These are phyloP conservation scores for Stigmatopora nigra DNA, from an alignment of 2,113 vertebrate genomes.

Conservation along the genomic window DNA sequence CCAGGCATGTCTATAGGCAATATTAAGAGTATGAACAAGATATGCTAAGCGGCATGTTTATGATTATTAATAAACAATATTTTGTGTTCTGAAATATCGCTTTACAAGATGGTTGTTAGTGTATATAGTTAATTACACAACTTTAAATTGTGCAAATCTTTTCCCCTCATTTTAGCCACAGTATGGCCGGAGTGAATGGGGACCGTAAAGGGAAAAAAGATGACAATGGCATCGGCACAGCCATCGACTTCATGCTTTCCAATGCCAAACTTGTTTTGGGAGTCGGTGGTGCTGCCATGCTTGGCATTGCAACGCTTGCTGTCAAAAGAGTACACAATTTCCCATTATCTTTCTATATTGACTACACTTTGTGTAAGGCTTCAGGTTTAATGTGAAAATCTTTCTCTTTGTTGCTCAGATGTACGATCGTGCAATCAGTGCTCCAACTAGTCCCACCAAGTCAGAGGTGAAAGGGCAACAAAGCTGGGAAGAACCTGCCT, in stretches of 20 bases:
- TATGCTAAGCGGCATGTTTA: not conserved
- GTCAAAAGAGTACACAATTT: conserved; percentile 83
- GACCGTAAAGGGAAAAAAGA: conserved; percentile 88
- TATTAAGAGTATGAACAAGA: not conserved
- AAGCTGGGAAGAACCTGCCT: conserved; percentile 96
- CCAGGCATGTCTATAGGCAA: not conserved
- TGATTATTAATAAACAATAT: not conserved
- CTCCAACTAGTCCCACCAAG: conserved; percentile 91
- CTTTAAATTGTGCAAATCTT: not conserved
- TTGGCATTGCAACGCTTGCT: conserved; percentile 92
- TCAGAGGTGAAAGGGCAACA: conserved; percentile 80
- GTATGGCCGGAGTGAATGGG: conserved; percentile 84
- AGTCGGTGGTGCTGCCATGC: conserved; percentile 92
- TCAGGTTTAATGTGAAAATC: not conserved
- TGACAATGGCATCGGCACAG: conserved; percentile 90
- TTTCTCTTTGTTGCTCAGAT: conserved; percentile 68
- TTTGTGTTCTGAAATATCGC: not conserved
- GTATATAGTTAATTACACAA: not conserved
- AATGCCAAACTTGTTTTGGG: conserved; percentile 96
- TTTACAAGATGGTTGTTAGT: not conserved
- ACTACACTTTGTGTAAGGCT: too few relatives aligned
- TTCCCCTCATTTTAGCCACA: conserved; percentile 15
- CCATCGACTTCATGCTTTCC: conserved; percentile 93
- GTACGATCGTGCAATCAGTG: conserved; percentile 91
- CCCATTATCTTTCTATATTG: not conserved